These are phyloP conservation scores for Hozukius guyotensis DNA, from an alignment of 2,797 vertebrate species.

Conservation along the genomic window DNA sequence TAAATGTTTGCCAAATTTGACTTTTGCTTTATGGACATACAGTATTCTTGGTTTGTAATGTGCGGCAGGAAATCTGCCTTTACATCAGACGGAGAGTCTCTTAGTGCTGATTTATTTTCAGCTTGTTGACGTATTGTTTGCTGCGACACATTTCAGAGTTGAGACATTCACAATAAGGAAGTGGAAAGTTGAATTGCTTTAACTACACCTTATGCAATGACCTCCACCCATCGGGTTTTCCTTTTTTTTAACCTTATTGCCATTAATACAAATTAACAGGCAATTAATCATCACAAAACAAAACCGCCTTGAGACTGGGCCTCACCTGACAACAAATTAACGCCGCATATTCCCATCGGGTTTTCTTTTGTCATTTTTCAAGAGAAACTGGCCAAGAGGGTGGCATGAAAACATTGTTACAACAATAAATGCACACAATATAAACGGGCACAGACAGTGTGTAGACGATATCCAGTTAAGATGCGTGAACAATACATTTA, in stretches of 20 bases:
- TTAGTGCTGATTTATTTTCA: background rate
- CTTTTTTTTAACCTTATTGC: accelerated
- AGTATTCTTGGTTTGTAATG: background rate
- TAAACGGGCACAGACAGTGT: background rate
- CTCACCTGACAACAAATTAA: no score
- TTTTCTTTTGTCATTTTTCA: background rate
- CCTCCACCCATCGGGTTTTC: background rate
- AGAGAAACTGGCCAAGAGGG: background rate
- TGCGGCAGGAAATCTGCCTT: background rate
- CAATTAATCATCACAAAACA: no score
- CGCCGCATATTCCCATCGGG: background rate
- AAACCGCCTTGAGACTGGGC: no score
- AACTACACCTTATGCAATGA: background rate
- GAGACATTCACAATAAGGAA: background rate
- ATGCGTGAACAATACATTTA: background rate
- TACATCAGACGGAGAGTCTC: background rate
- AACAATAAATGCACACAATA: background rate
- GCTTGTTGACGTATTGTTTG: background rate
- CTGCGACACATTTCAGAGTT: background rate
- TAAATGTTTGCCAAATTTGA: background rate
- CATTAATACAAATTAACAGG: no score
- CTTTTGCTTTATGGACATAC: background rate
- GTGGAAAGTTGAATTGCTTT: background rate
- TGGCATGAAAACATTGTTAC: background rate
- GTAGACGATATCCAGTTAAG: background rate